Base-by-base conservation (phyloP, 2,113 vertebrate species). In the Ploceus nigricollis region DNA sequence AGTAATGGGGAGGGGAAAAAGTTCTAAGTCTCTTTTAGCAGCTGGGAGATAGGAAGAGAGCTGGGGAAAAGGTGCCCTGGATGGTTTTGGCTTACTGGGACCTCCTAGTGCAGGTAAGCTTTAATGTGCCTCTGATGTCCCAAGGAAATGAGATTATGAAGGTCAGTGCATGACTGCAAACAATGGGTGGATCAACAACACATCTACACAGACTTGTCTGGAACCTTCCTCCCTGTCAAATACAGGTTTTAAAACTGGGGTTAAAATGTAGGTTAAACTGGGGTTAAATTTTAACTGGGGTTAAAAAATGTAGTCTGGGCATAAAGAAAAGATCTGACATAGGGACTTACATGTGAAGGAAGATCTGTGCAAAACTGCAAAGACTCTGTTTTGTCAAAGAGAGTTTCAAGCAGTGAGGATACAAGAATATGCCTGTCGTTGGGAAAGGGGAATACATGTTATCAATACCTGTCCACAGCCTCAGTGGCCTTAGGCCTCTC, bases 61-160 rank as follows among this genome's bases (percentile, higher is more conserved):
- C 10, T 69, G 31, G 63, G 35, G 31, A 51, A 51, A 44, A 53
- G 17, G 4, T 37, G 21, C 7, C 30, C 20, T 54, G 42, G 16
- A 8, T 30, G 13, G 9, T 65, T 35, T 82, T 8, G 4, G 44
- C 16, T 64, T 10, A 21, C 25, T 79, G 51, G 8, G 21, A 56
- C 21, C 13, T 89, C 31, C 53, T 2, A 3, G 15, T 7, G 54
- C 0, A 3, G 5, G 6, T 44, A 28, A 47, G 30, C 8, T 33
- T 50, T 70, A 11, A 30, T 8, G 25, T 63, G 10, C 6, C 13
- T 48, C 28, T 53, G n/a, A 11, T 22, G 13, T 44, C 13, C 13
- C 35, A 50, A 70, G 50, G 39, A 82, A 33, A 30, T 33, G 21
- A 82, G 39, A 11, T 14, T 33, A 42, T 60, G 58, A 65, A 50